phyloP scores from a whole-genome alignment of 2,888 invertebrate species.

The Drosophila mayaguana region DNA sequence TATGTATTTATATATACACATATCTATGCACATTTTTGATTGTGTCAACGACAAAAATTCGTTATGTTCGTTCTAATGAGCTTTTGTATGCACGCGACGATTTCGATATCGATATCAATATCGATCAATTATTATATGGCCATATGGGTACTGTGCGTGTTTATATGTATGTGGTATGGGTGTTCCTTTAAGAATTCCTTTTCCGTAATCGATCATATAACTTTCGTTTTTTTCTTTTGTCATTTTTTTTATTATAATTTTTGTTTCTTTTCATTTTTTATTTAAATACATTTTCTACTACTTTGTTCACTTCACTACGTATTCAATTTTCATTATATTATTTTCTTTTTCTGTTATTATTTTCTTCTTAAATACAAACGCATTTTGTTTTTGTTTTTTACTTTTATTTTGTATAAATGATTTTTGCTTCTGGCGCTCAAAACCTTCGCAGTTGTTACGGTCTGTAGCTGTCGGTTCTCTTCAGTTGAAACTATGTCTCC shows the following conservation, averaged over 20 bases:
- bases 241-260: slow-evolving; percentile 9
- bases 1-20: slow-evolving; percentile 10
- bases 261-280: slow-evolving; percentile 9
- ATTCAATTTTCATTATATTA: slow-evolving; percentile 21
- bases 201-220: slow-evolving; percentile 31
- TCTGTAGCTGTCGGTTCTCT: slow-evolving; percentile 61
- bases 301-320: slow-evolving; percentile 46
- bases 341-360: slow-evolving; percentile 7
- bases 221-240: slow-evolving; percentile 7
- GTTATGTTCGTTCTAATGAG: slow-evolving; percentile 36
- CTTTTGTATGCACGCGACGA: slow-evolving; percentile 37
- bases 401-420: slow-evolving; percentile 73
- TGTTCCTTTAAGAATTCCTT: slow-evolving; percentile 34
- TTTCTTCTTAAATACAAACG: slow-evolving; percentile 64
- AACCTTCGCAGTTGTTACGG: slow-evolving; percentile 63
- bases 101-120: slow-evolving; percentile 49
- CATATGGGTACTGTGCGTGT: slow-evolving; percentile 12
- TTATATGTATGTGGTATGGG: slow-evolving; percentile 22
- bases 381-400: slow-evolving; percentile 56
- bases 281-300: slow-evolving; percentile 59
- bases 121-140: slow-evolving; percentile 51
- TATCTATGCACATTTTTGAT: slow-evolving; percentile 25
- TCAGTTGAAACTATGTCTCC: slow-evolving; percentile 70
- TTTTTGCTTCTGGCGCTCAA: slow-evolving; percentile 69
- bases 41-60: slow-evolving; percentile 38